Evolutionary conservation across 2,888 invertebrate species (phyloP).

Genomic region (Coecobrya sp.): DNA sequence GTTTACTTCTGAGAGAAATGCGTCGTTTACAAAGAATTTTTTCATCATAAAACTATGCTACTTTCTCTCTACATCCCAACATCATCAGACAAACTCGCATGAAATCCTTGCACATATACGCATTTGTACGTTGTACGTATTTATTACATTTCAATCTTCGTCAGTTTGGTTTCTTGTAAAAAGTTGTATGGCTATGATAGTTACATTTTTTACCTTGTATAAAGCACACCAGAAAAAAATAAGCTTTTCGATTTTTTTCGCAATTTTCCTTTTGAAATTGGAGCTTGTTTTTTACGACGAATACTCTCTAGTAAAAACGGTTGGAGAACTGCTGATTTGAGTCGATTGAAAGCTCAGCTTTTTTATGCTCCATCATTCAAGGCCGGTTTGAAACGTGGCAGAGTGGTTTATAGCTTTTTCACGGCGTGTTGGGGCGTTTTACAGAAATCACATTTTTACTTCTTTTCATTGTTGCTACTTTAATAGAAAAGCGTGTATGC

Average conservation of each 20-base stretch:
- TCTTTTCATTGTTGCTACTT: conserved; percentile 38
- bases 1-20: neutral
- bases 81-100: neutral
- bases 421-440: conserved; percentile 12
- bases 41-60: conserved; percentile 62
- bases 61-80: neutral
- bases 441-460: conserved; percentile 3
- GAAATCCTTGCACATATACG: neutral
- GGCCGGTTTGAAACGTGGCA: conserved; percentile 17
- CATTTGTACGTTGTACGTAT: neutral
- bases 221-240: neutral
- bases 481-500: neutral
- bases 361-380: conserved; percentile 18
- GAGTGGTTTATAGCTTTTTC: conserved; percentile 36
- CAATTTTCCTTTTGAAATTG: conserved; percentile 62
- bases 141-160: conserved; percentile 55
- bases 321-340: conserved; percentile 8
- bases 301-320: neutral
- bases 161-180: conserved; percentile 23
- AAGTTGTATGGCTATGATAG: neutral
- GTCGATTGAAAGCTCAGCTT: conserved; percentile 56
- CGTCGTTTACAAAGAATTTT: conserved; percentile 43
- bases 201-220: neutral
- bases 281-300: conserved; percentile 27
- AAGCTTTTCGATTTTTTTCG: conserved; percentile 5